These are phyloP conservation scores for Ranitomeya variabilis DNA, from an alignment of 2,113 vertebrate genomes.

Conservation along the genomic window DNA sequence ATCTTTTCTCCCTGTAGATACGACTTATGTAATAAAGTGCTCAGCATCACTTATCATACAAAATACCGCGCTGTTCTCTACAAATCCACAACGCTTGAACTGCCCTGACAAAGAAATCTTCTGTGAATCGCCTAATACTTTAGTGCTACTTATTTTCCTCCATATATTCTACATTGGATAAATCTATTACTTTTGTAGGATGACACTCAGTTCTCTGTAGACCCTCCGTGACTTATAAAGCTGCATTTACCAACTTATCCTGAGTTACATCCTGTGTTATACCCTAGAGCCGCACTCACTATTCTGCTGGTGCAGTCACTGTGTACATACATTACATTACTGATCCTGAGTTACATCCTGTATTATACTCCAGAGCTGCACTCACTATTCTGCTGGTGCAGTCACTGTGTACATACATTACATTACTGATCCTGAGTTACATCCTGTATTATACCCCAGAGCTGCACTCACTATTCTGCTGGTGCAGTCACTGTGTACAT, in stretches of 20 bases:
- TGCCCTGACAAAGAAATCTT: not conserved
- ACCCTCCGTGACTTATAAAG: not conserved
- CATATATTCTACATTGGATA: not conserved
- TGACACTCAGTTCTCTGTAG: not conserved
- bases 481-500: no score
- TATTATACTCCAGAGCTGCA: no score
- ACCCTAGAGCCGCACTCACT: no score
- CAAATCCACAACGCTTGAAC: not conserved
- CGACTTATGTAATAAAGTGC: not conserved
- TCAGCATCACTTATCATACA: not conserved
- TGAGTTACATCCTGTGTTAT: no score
- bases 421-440: no score
- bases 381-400: no score
- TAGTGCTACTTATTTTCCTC: not conserved
- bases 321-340: no score
- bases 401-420: no score
- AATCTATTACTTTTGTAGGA: not conserved
- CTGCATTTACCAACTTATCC: not conserved
- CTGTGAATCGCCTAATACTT: not conserved
- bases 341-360: no score
- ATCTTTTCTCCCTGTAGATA: conserved; percentile 5
- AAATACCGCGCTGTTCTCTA: not conserved
- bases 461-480: no score
- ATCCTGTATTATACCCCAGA: no score
- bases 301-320: no score